These are phyloP conservation scores for Ephestia elutella DNA, from an alignment of 1,140 invertebrate species.

Conservation along the genomic window DNA sequence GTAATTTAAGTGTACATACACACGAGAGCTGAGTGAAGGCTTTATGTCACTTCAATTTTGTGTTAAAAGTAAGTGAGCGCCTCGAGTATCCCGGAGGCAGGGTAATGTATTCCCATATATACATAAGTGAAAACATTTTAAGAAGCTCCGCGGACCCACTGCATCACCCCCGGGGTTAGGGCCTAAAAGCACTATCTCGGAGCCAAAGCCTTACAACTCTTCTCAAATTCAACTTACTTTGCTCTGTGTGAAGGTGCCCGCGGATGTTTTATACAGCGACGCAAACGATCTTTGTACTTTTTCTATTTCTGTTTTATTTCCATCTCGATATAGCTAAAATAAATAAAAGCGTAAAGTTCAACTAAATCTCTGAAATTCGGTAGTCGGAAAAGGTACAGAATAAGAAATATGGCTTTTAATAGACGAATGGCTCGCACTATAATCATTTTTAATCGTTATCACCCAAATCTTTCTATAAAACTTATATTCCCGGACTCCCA, in stretches of 20 bases:
- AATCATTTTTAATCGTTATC: too few relatives aligned
- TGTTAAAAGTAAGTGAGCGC: slow-evolving; percentile 68
- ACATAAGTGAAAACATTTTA: slow-evolving; percentile 74
- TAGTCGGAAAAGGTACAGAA: too few relatives aligned
- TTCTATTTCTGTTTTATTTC: too few relatives aligned
- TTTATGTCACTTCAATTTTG: slow-evolving; percentile 72
- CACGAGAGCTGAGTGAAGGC: slow-evolving; percentile 63
- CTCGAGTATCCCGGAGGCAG: slow-evolving; percentile 63
- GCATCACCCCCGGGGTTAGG: slow-evolving; percentile 72
- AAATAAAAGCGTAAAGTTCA: too few relatives aligned
- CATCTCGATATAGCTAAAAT: too few relatives aligned
- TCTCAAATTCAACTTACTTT: slow-evolving; percentile 74
- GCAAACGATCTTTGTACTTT: slow-evolving; percentile 42
- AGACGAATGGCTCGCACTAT: too few relatives aligned
- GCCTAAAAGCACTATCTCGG: slow-evolving; percentile 74
- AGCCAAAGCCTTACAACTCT: slow-evolving; percentile 73
- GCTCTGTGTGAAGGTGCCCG: slow-evolving; percentile 55
- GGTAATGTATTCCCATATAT: slow-evolving; percentile 73
- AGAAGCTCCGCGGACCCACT: slow-evolving; percentile 69
- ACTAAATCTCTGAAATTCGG: too few relatives aligned
- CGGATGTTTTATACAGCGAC: slow-evolving; percentile 33
- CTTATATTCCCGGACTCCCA: too few relatives aligned
- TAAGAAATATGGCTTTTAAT: too few relatives aligned
- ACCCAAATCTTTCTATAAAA: too few relatives aligned
- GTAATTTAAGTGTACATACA: slow-evolving; percentile 65